Base-by-base conservation (phyloP, 1,140 invertebrate species). In the Halesus radiatus region DNA sequence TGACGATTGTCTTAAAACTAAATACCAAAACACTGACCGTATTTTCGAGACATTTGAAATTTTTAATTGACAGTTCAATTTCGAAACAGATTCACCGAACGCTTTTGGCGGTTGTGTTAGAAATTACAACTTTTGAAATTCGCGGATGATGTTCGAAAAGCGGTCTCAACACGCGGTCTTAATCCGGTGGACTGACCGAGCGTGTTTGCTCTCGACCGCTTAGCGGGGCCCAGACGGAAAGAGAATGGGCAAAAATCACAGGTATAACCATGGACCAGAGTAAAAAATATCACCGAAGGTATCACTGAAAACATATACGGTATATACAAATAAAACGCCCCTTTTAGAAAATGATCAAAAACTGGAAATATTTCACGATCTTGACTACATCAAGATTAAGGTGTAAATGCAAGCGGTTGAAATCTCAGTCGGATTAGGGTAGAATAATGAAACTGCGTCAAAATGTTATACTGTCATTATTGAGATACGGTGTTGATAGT, bases 141-240 rank as follows among this genome's bases (percentile, higher is more conserved):
- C 62, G 62, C 62, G 62, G 62, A 66, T 29, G 16, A 32, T n/a
- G 32, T 6, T 66, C 29, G 16, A 22, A 29, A 26, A 66, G 29
- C 16, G 62, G 62, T 66, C 62, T 29, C 22, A 29, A 66, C 62
- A 16, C 23, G 22, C 22, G 62, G 22, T 66, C 62, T 29, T 32
- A 66, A 66, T 66, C 62, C 62, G 62, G 62, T 26, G 62, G 23
- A 66, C 62, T 66, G 62, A 66, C 62, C 62, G 62, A 60, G 26
- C 62, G 10, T n/a, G 29, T 66, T 66, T n/a, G 62, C 62, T 22
- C 22, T 66, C 22, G n/a, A 66, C 23, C n/a, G 62, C 62, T 32
- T 7, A 66, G 62, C 62, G 62, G 16, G 3, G 62, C 10, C 62
- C 7, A 23, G 26, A 13, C 26, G 26, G 22, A 6, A 10, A 32